Base-by-base conservation (phyloP, 1,140 invertebrate genomes). In the Phortica variegata region DNA sequence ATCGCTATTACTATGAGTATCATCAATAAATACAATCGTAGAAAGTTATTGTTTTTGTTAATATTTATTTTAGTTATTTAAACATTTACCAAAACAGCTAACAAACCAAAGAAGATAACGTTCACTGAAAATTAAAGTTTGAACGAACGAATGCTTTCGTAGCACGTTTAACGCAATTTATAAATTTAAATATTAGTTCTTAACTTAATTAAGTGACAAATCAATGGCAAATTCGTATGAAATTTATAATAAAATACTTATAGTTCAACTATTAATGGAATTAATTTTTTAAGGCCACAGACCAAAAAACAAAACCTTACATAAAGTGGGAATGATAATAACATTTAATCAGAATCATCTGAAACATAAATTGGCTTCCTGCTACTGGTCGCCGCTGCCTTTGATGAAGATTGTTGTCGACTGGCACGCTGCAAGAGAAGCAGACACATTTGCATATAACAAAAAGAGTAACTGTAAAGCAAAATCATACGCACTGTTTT, bases 1-100 rank as follows among this genome's bases (percentile, higher is more conserved):
- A 82, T 62, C 77, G 77, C 54, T 80, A 78, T 62, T 82, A 82
- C 70, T 79, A 78, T 49, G 79, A 82, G 49, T 75, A 75, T 56
- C 73, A 74, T 19, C 65, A 68, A 58, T 52, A 65, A 56, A 65
- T 65, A 51, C 15, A n/a, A n/a, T n/a, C n/a, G n/a, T n/a, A n/a
- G n/a, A n/a, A n/a, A n/a, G n/a, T n/a, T n/a, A n/a, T n/a, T n/a
- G n/a, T n/a, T n/a, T n/a, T n/a, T 44, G 15, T 44, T 44, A 44
- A 44, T 19, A 19, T 8, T 44, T 33, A 19, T 20, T 39, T 47
- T 40, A 7, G 29, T 26, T 16, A 16, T n/a, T 26, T 31, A 31
- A 16, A 47, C 33, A 12, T 20, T 34, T 31, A 40, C 20, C 19
- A n/a, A 44, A 29, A 39, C 42, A 50, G 48, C 48, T 50, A 50